A percentile compares a stretch with the other conserved stretches of the same genome.
Evolutionary conservation across 2,797 vertebrate species (phyloP).

Genomic region (Neostethus bicornis): DNA sequence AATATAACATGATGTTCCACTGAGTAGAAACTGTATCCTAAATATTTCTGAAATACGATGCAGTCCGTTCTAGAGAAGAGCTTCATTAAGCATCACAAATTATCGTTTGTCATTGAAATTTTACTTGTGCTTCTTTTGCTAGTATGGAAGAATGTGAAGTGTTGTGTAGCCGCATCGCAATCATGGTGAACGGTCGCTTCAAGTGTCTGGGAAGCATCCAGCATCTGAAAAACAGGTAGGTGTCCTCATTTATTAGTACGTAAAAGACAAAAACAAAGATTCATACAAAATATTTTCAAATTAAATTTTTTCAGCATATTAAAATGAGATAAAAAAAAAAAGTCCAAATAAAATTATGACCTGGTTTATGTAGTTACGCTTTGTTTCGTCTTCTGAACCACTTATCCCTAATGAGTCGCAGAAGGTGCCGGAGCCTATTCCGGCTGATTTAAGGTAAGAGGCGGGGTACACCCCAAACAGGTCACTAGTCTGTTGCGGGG

Average conservation of each 20-base stretch:
- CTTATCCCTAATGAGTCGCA: too few species aligned
- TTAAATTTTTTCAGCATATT: slow-evolving; percentile 14
- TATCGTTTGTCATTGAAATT: background rate
- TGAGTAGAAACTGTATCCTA: background rate
- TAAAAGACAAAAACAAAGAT: background rate
- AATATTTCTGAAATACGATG: background rate
- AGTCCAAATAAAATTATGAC: too few species aligned
- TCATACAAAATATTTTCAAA: background rate
- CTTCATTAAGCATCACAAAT: background rate
- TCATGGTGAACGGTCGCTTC: slow-evolving; percentile 98
- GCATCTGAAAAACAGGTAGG: slow-evolving; percentile 94
- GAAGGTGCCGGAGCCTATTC: too few species aligned
- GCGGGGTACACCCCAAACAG: too few species aligned
- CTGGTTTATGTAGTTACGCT: too few species aligned
- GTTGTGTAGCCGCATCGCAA: slow-evolving; percentile 95
- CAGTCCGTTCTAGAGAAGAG: background rate
- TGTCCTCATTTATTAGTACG: background rate
- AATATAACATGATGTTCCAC: too few species aligned
- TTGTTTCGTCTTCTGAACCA: too few species aligned
- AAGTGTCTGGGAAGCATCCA: slow-evolving; percentile 96
- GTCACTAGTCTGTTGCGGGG: too few species aligned
- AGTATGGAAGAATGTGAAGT: slow-evolving; percentile 99
- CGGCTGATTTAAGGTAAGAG: too few species aligned
- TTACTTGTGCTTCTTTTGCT: slow-evolving; percentile 11
- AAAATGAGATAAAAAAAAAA: slow-evolving; percentile 46